Evolutionary conservation across 2,797 vertebrate genomes (phyloP), one percentile per base, ranked within the genome.

Genomic region (Lithobates pipiens): DNA sequence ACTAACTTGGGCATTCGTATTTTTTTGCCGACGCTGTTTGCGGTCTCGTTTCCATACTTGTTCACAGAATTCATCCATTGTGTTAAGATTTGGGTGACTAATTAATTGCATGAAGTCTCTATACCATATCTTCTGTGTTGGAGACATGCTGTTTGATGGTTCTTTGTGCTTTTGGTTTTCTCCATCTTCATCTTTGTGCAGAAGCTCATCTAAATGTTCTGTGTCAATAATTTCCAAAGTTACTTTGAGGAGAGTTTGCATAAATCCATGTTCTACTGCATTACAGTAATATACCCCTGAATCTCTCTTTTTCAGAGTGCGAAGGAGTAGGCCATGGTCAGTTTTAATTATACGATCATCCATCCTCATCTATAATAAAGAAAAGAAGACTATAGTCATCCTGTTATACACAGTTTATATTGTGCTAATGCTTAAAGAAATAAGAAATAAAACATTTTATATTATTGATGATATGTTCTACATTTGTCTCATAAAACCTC

Each of bases 41-140:
- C 96, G 94, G 93, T 99, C 98, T 90, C 97, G 95, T 94, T 97
- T 98, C 98, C 98, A 99, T 36, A 99, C 97, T 89, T 99, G 98
- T 93, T 99, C 98, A 65, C 98, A 99, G 90, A 99, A 98, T 91
- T 99, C 98, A 86, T 99, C 98, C 93, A 99, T 96, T 0, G 96
- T 97, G 92, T 97, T 99, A 78, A 97, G 94, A 89, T 97, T 98
- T 2, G 98, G 98, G 82, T 99, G 98, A 90, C 97, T 98, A 85
- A 99, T 97, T 88, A 99, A 91, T 87, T 98, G 97, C 94, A 99
- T 96, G 92, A 99, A 99, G 95, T 99, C 98, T 88, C 97, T 95
- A 92, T 99, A 99, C 98, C 98, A 99, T 84, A 99, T 93, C 90
- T 96, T 99, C 39, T 97, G 97, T 90, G 92, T 97, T 5, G 96